Evolutionary conservation across 2,113 vertebrate genomes (phyloP), one percentile per base, ranked within the genome.

Genomic region (Megaceryle torquata): DNA sequence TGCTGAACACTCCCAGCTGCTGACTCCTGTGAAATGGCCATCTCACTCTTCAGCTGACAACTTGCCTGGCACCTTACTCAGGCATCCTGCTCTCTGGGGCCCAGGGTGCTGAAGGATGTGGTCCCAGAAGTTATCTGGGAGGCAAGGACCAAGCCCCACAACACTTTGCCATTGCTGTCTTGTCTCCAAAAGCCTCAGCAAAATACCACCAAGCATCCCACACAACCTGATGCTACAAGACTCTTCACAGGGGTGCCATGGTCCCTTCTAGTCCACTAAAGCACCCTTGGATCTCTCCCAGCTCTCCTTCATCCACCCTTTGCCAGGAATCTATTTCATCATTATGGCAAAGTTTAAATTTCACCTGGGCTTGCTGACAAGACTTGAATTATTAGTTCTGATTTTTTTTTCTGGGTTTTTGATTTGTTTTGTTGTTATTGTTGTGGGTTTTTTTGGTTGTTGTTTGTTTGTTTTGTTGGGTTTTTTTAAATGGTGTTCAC

Each of bases 91-190:
- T 37, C 16, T 5, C 41, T 1, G 2, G 17, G 31, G 65, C n/a
- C 15, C 1, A 0, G 0, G 0, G 20, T 31, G 57, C 6, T 1
- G 1, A 70, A 57, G 44, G 48, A 51, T 39, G 14, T 1, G 1
- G 10, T 10, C 15, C 39, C 63, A 54, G 44, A 31, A 37, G 37
- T 1, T 1, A 16, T 8, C 33, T 46, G 28, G 17, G 18, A 51
- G 61, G 37, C 31, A 48, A 10, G 9, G 26, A 71, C 11, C 25
- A 9, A 48, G 1, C 2, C 12, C 31, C 15, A 25, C 0, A 0
- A 31, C 7, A 13, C 22, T 14, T 80, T 70, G 22, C 16, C 51
- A 29, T 51, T 7, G 0, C 63, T 33, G 5, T 9, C n/a, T 29
- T 12, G 10, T 15, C 37, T 56, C 50, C 44, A 72, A 59, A 35